Base-by-base conservation (phyloP, 2,888 invertebrate genomes). In the Heliconius sara region DNA sequence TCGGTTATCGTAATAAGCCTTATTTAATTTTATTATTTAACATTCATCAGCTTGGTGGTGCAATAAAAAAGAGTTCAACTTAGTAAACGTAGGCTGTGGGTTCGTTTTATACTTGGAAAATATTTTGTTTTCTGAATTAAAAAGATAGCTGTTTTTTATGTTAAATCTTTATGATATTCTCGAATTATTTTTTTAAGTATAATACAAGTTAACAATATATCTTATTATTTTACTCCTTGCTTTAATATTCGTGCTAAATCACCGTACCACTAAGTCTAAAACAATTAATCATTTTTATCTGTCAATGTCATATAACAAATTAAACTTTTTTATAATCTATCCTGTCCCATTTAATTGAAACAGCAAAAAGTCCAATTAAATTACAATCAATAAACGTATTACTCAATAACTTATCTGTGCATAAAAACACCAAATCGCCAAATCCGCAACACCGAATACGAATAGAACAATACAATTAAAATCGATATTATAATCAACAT, bases 401-500 rank as follows among this genome's bases (percentile, higher is more conserved):
- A 70, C 70, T 70, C 70, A 47, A 68, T 68, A 70, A 16, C 16
- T 70, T 70, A 47, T 70, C 25, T 70, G 43, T 43, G 13, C 22
- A 47, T 25, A 70, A 70, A 47, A 70, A 70, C 70, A 25, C 66
- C n/a, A 47, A 66, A 47, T 27, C 30, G 39, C 75, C 70, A 52
- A 76, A 71, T 65, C 63, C 67, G 65, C 27, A 72, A 57, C 39
- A 73, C n/a, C 25, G 25, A 70, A 0, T 65, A 19, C 70, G 43
- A 73, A 73, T 73, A 73, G 57, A 73, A 76, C 80, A 81, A 81
- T 66, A 68, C 78, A 74, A 76, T 67, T 70, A 60, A 60, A 60
- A 60, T 57, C 76, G 68, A 80, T 80, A 76, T 73, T 78, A 80
- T 74, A 68, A 78, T 81, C 81, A 74, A 82, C 81, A 82, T 82